A percentile compares a stretch with the other conserved stretches of the same genome.
Conservation (phyloP, 2,113 vertebrate genomes). For the Chaetodon auriga region DNA sequence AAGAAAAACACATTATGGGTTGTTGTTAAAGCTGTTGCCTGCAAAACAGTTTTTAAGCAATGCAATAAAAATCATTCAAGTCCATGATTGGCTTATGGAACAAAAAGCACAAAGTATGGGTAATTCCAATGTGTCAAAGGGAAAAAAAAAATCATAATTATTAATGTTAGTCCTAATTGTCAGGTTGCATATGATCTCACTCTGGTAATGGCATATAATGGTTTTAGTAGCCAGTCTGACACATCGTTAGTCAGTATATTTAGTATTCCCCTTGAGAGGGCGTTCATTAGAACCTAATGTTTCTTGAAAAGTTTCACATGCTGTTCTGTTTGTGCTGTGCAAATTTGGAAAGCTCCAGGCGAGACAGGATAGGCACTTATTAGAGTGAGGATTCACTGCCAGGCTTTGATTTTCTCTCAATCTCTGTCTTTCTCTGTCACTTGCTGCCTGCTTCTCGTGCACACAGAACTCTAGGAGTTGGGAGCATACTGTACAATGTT, state of each 20-base stretch:
- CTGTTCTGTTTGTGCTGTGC: constrained; percentile 39
- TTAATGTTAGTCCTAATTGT: constrained; percentile 43
- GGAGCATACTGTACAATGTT: constrained; percentile 11
- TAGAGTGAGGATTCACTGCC: constrained; percentile 26
- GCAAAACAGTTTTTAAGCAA: background rate
- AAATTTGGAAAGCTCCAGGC: constrained; percentile 46
- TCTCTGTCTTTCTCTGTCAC: constrained; percentile 11
- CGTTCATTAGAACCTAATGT: constrained; percentile 35
- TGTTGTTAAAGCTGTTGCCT: background rate
- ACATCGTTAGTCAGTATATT: constrained; percentile 36
- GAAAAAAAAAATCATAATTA: constrained; percentile 15
- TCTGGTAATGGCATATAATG: constrained; percentile 43
- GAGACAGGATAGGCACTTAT: constrained; percentile 28
- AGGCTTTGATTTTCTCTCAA: constrained; percentile 49
- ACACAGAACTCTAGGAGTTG: constrained; percentile 12
- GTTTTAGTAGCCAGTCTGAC: constrained; percentile 34
- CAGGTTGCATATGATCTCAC: constrained; percentile 33
- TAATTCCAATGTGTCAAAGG: background rate
- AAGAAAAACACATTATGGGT: constrained; percentile 17
- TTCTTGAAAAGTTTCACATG: constrained; percentile 52
- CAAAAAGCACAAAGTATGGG: background rate
- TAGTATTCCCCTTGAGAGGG: constrained; percentile 27
- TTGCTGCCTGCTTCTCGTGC: background rate
- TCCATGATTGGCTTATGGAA: background rate
- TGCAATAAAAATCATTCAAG: background rate